These are phyloP conservation scores for Marisa cornuarietis DNA, from an alignment of 1,140 invertebrate species.

Conservation along the genomic window DNA sequence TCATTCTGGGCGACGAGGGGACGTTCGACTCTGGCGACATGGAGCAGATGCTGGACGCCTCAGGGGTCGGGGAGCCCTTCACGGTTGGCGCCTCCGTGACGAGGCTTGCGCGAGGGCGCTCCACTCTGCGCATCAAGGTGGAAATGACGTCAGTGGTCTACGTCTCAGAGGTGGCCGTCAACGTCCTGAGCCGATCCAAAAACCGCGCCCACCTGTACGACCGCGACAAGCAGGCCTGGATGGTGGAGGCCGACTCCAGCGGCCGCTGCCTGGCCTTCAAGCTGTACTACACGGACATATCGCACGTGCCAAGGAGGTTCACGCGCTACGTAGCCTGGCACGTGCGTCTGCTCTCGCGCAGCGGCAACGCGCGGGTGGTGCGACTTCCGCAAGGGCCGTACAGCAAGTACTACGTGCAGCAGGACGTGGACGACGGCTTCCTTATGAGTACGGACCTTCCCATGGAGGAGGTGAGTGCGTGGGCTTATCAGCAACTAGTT, in stretches of 20 bases:
- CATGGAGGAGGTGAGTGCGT: slow-evolving; percentile 76
- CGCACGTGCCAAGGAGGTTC: slow-evolving; percentile 86
- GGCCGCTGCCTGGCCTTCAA: slow-evolving; percentile 76
- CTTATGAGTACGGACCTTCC: slow-evolving; percentile 72
- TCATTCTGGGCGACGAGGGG: slow-evolving; percentile 76
- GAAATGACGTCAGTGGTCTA: slow-evolving; percentile 82
- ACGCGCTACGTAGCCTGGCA: slow-evolving; percentile 81
- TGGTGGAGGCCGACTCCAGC: slow-evolving; percentile 81
- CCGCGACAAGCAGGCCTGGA: slow-evolving; percentile 86
- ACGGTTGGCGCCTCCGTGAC: slow-evolving; percentile 43
- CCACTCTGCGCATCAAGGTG: slow-evolving; percentile 74
- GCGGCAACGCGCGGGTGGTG: slow-evolving; percentile 69
- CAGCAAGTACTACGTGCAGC: slow-evolving; percentile 86
- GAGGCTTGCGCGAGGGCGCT: slow-evolving; percentile 57
- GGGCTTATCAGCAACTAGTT: not conserved
- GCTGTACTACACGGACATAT: slow-evolving; percentile 85
- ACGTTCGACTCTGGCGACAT: slow-evolving; percentile 80
- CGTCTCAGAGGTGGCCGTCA: slow-evolving; percentile 76
- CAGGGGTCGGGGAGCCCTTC: slow-evolving; percentile 50
- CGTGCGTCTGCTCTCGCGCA: slow-evolving; percentile 62
- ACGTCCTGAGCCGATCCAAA: slow-evolving; percentile 49
- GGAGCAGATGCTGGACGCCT: slow-evolving; percentile 80
- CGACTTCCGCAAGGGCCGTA: slow-evolving; percentile 71
- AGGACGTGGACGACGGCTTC: slow-evolving; percentile 76
- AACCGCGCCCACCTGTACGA: slow-evolving; percentile 79